Evolutionary conservation across 2,888 invertebrate genomes (phyloP), one percentile per base, ranked within the genome.

Genomic region (Oligia strigilis): DNA sequence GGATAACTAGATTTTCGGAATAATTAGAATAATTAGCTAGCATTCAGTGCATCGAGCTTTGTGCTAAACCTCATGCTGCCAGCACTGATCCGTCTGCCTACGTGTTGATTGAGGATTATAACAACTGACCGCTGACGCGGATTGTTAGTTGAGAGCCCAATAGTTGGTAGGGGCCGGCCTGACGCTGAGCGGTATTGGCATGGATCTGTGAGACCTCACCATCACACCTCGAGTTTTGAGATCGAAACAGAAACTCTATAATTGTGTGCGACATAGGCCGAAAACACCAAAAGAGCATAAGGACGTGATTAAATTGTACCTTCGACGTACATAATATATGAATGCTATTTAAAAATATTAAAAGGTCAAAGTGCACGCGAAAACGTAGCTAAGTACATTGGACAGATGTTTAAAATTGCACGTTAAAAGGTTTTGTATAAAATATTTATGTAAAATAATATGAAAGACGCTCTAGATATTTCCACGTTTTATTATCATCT

Each of bases 41-140:
- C 46, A 72, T 72, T 69, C 62, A 58, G 67, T 71, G 72, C 46
- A 77, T 71, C 19, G 55, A 19, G 49, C 55, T 82, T 70, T 66
- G 60, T 62, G 23, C 62, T 83, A 83, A 84, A 14, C 46, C 72
- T 65, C 5, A 3, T 67, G 58, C 52, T 64, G 49, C 29, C 43
- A 64, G 52, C 13, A 60, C 77, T 76, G 71, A 71, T 83, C 43
- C 62, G 46, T 52, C 69, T 72, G 83, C 58, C 36, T 40, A 65
- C 60, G 52, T 77, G 83, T 74, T 86, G 77, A 84, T 86, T 72
- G 66, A 74, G 74, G 83, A 77, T 84, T 86, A 86, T 64, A 58
- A 36, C 55, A 71, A 66, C 49, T 55, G 40, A 36, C 14, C 23
- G 60, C 23, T 71, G 66, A 67, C 13, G 66, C 46, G 60, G 14